A percentile compares a stretch with the other conserved stretches of the same genome.
Conservation (phyloP, 2,113 vertebrate genomes). For the Caranx ignobilis region DNA sequence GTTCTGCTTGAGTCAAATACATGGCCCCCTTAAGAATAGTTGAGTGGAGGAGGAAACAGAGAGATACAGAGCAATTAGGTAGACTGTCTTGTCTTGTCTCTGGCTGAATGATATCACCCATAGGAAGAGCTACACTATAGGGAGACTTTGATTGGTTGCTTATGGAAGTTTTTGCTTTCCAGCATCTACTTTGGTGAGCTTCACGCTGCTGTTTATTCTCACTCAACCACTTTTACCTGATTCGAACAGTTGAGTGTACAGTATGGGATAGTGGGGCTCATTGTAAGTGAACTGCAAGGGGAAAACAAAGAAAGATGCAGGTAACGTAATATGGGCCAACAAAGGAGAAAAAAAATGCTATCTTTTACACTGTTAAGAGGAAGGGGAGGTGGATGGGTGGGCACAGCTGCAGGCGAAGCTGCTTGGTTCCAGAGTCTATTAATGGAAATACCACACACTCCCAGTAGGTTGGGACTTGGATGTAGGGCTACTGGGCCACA, state of each 20-base stretch:
- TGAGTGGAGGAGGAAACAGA: conserved; percentile 34
- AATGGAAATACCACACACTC: conserved; percentile 68
- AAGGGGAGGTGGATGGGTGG: background rate
- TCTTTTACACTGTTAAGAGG: conserved; percentile 2
- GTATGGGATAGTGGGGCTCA: background rate
- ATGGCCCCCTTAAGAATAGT: conserved; percentile 54
- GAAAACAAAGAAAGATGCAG: background rate
- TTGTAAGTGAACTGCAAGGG: background rate
- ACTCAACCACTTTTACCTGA: background rate
- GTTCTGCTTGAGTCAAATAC: conserved; percentile 40
- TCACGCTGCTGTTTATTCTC: conserved; percentile 5
- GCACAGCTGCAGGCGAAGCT: conserved; percentile 51
- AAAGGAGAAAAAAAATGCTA: background rate
- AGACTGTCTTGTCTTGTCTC: conserved; percentile 39
- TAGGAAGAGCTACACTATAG: conserved; percentile 22
- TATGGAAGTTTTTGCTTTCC: conserved; percentile 23
- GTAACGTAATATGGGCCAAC: background rate
- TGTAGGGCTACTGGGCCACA: conserved; percentile 36
- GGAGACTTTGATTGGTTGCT: conserved; percentile 53
- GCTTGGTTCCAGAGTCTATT: conserved; percentile 63
- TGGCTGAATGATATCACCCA: conserved; percentile 49
- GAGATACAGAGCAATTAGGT: conserved; percentile 64
- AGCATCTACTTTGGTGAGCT: conserved; percentile 42
- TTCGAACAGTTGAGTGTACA: background rate
- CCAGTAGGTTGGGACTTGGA: conserved; percentile 49